Base-by-base conservation (phyloP, 2,113 vertebrate species). In the Orycteropus afer region DNA sequence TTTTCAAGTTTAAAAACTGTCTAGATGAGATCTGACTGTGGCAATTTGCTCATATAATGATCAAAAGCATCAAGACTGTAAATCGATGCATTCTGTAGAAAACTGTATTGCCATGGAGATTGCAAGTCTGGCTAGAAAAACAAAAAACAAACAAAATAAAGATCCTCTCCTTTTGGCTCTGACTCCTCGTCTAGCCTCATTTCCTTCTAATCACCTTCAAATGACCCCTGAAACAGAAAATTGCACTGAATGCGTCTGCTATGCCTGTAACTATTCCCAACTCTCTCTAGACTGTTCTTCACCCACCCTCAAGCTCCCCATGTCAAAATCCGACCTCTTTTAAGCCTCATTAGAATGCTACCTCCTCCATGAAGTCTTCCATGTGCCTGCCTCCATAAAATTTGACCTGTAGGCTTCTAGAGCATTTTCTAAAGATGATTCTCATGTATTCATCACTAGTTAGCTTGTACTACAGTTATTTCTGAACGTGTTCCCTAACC, bases 111-210 rank as follows among this genome's bases (percentile, higher is more conserved):
- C 67, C 81, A 82, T 76, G 79, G 45, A 78, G 86, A 78, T 73
- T 53, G 22, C 34, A 77, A 53, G 15, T 89, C 49, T 47, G 27
- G 49, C 40, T 57, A 76, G 40, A 67, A 65, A 80, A 84, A 63
- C 23, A 42, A 61, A 29, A n/a, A n/a, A n/a, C n/a, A n/a, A 79
- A 42, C 59, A 37, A 53, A 49, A 29, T n/a, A n/a, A 95, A 83
- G n/a, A 83, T 22, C 63, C 37, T 94, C 71, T 89, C 83, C 45
- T 71, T 83, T 53, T n/a, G 49, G 23, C 53, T 71, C 81, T 84
- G 91, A 71, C 95, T 94, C 89, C 55, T 96, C 97, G 7, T 23
- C 59, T 7, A 67, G 40, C 40, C 45, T 97, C 83, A 65, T 93
- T 97, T 86, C 74, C 63, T 89, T 57, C 57, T 49, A 80, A 78